A percentile compares a stretch with the other conserved stretches of the same genome.
Conservation (phyloP, 2,113 vertebrate species). For the Sitta europaea region DNA sequence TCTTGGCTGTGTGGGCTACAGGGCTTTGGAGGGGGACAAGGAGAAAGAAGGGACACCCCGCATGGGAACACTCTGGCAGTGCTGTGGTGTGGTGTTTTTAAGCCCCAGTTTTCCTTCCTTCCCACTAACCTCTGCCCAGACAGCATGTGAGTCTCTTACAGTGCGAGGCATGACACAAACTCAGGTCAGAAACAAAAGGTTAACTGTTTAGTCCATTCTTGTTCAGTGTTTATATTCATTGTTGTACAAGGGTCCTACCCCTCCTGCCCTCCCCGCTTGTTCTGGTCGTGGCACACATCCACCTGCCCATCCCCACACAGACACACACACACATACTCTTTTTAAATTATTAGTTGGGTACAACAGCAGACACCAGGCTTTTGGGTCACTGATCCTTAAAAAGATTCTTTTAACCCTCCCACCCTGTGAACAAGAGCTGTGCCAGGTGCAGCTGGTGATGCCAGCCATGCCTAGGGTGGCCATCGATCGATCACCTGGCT, state of each 20-base stretch:
- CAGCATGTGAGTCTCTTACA: conserved; percentile 60
- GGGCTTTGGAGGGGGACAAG: conserved; percentile 17
- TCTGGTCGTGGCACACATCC: conserved; percentile 48
- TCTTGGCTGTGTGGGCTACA: conserved; percentile 66
- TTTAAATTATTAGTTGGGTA: conserved; percentile 57
- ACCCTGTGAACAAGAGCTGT: conserved; percentile 5
- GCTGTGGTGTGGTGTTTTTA: neutral
- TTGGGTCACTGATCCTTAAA: conserved; percentile 44
- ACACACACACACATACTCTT: neutral
- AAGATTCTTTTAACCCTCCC: conserved; percentile 45
- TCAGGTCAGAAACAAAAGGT: conserved; percentile 87
- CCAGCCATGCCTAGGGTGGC: neutral
- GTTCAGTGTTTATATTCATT: conserved; percentile 65
- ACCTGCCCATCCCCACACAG: neutral
- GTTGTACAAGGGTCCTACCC: conserved; percentile 20
- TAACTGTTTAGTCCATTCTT: conserved; percentile 63
- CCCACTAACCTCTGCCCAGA: conserved; percentile 24
- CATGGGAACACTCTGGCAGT: neutral
- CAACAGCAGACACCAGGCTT: conserved; percentile 65
- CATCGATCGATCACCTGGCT: rapidly evolving
- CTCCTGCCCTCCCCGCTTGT: conserved; percentile 29
- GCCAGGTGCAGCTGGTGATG: neutral
- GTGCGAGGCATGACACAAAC: conserved; percentile 80
- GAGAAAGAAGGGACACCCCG: neutral
- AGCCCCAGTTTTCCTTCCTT: neutral